Evolutionary conservation across 2,888 invertebrate species (phyloP).

Genomic region (Eupithecia centaureata): DNA sequence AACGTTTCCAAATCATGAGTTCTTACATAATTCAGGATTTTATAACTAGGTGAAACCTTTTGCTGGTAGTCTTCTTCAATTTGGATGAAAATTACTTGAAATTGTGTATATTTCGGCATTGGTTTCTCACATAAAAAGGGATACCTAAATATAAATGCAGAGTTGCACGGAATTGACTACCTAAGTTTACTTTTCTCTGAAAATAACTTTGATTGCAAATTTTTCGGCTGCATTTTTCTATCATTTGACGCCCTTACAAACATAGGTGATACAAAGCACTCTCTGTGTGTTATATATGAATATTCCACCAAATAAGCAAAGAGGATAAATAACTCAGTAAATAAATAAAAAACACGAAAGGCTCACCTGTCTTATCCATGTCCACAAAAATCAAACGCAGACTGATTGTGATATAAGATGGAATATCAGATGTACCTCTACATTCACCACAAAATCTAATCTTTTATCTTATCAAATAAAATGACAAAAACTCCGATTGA

Average conservation of each 20-base stretch:
- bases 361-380: slow-evolving; percentile 1
- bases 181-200: neutral
- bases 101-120: neutral
- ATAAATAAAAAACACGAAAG: neutral
- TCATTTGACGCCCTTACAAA: neutral
- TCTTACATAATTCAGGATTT: neutral
- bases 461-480: slow-evolving; percentile 8
- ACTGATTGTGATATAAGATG: neutral
- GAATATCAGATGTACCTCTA: neutral
- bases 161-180: neutral
- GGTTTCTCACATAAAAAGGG: neutral
- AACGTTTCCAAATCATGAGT: no score
- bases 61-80: neutral
- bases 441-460: slow-evolving; percentile 9
- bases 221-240: neutral
- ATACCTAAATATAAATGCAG: neutral
- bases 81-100: neutral
- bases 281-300: neutral
- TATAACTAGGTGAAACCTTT: neutral
- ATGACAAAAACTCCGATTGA: neutral
- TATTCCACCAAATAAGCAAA: neutral
- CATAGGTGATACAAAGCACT: neutral
- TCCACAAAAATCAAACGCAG: neutral
- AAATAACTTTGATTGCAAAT: neutral
- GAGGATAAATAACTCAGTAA: neutral